phyloP scores from a whole-genome alignment of 2,888 invertebrate species.

The Merodon equestris region DNA sequence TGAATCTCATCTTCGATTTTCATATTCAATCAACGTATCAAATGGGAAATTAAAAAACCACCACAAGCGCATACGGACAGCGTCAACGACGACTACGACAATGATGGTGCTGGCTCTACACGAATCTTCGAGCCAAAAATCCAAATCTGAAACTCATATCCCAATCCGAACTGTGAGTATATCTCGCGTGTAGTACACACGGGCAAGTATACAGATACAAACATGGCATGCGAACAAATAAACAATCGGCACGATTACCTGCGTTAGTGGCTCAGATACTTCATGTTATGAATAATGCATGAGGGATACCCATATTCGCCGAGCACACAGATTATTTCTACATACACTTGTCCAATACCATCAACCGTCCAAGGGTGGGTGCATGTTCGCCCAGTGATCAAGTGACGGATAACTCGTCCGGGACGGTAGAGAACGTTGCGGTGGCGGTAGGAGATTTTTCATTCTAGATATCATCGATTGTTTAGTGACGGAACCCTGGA shows the following conservation, averaged over 20 bases:
- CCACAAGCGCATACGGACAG: slow-evolving; percentile 42
- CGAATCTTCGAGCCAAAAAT: slow-evolving; percentile 40
- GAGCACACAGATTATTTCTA: slow-evolving; percentile 50
- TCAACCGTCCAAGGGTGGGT: slow-evolving; percentile 9
- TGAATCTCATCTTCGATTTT: slow-evolving; percentile 52
- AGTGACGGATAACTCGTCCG: background rate
- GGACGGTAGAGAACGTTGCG: no score
- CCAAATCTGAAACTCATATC: slow-evolving; percentile 66
- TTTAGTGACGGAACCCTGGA: no score
- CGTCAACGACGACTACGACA: slow-evolving; percentile 9
- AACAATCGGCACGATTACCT: slow-evolving; percentile 61
- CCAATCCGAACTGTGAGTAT: slow-evolving; percentile 54
- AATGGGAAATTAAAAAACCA: slow-evolving; percentile 68
- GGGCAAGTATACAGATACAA: no score
- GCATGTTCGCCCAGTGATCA: slow-evolving; percentile 13
- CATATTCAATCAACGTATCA: slow-evolving; percentile 67
- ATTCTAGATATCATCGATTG: no score
- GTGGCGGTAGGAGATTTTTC: no score
- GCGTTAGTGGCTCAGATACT: slow-evolving; percentile 58
- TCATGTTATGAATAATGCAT: slow-evolving; percentile 66
- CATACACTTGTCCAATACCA: slow-evolving; percentile 13
- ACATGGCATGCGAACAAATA: background rate
- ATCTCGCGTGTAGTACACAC: background rate
- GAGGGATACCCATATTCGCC: slow-evolving; percentile 27
- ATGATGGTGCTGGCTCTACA: slow-evolving; percentile 10